Conservation (phyloP, 2,888 invertebrate species). For the Tricholauxania praeusta region DNA sequence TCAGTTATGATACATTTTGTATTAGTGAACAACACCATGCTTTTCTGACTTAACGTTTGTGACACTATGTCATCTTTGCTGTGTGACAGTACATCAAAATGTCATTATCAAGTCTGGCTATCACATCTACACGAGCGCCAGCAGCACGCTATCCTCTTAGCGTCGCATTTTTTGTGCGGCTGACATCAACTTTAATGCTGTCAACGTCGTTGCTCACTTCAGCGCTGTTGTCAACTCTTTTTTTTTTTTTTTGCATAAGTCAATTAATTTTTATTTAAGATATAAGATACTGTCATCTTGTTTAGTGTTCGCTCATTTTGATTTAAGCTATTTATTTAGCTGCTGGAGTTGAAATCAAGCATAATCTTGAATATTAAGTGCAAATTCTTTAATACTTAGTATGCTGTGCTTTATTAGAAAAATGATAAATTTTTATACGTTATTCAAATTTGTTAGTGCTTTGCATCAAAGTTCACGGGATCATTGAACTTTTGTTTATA, state of each 20-base stretch:
- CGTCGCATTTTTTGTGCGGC: neutral
- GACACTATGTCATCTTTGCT: neutral
- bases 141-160: neutral
- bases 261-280: conserved; percentile 32
- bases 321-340: neutral
- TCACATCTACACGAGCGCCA: neutral
- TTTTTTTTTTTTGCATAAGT: conserved; percentile 6
- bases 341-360: no score
- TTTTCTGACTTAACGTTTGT: neutral
- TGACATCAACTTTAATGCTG: conserved; percentile 9
- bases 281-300: conserved; percentile 10
- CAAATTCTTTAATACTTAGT: no score
- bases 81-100: conserved; percentile 26
- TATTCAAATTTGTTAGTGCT: no score
- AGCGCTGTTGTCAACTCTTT: neutral
- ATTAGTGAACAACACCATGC: no score
- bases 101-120: conserved; percentile 19
- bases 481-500: no score
- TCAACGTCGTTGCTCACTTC: conserved; percentile 15
- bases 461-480: no score
- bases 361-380: no score
- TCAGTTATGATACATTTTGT: neutral
- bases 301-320: conserved; percentile 3
- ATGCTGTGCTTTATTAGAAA: no score
- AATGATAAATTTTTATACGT: no score